Evolutionary conservation across 2,888 invertebrate species (phyloP).

Genomic region (Drosophila parthenogenetica): DNA sequence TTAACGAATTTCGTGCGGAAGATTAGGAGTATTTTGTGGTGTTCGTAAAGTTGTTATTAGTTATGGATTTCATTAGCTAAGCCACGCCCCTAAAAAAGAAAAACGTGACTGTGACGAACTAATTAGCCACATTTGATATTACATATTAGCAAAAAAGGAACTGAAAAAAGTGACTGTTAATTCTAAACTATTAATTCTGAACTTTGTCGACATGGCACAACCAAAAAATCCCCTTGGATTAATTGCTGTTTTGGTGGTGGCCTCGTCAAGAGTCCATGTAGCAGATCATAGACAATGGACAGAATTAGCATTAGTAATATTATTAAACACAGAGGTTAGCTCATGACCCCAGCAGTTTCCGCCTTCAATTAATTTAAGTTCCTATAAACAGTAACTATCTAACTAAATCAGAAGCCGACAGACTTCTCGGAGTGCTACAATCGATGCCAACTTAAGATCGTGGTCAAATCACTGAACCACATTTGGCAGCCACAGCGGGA

Average conservation of each 20-base stretch:
- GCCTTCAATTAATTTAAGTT: conserved; percentile 59
- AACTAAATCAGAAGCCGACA: conserved; percentile 41
- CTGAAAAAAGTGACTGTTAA: conserved; percentile 29
- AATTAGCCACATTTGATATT: conserved; percentile 45
- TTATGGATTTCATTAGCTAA: conserved; percentile 55
- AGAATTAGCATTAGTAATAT: conserved; percentile 24
- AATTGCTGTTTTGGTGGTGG: conserved; percentile 44
- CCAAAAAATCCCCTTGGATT: conserved; percentile 22
- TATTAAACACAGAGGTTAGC: conserved; percentile 45
- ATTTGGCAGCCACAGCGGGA: conserved; percentile 41
- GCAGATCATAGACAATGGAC: conserved; percentile 31
- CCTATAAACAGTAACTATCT: conserved; percentile 21
- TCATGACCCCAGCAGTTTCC: conserved; percentile 66
- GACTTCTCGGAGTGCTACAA: conserved; percentile 3
- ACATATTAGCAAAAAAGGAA: conserved; percentile 19
- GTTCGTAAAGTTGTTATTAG: conserved; percentile 44
- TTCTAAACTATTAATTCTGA: conserved; percentile 44
- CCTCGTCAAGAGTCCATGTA: conserved; percentile 39
- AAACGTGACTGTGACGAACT: conserved; percentile 51
- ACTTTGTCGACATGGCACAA: conserved; percentile 36
- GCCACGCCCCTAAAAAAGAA: conserved; percentile 18
- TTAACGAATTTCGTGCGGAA: conserved; percentile 53
- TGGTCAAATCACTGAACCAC: conserved; percentile 46
- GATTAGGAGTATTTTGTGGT: conserved; percentile 61
- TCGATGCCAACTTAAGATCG: conserved; percentile 26